Evolutionary conservation across 92 coral and sea anemone genomes (phyloP).

Genomic region (Hydrozoanthus gracilis): DNA sequence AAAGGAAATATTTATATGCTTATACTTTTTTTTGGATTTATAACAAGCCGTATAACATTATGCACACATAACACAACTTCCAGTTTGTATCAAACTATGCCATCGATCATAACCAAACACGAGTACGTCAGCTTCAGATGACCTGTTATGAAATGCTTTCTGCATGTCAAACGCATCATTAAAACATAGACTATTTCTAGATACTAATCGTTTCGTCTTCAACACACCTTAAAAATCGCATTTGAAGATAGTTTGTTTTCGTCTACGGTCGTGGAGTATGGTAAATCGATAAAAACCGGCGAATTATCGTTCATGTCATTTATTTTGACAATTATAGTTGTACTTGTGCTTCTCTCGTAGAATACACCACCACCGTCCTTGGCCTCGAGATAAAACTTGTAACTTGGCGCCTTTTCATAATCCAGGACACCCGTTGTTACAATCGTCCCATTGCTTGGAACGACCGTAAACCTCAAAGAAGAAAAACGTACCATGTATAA

Average conservation of each 20-base stretch:
- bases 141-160: no score
- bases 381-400: constrained; percentile 72
- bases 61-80: no score
- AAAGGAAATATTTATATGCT: no score
- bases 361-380: constrained; percentile 90
- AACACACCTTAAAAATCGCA: constrained; percentile 69
- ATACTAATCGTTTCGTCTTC: no score
- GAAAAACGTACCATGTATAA: neutral
- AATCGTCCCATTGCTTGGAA: constrained; percentile 73
- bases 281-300: constrained; percentile 70
- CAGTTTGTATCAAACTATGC: no score
- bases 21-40: no score
- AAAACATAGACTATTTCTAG: no score
- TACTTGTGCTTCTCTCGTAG: constrained; percentile 54
- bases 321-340: constrained; percentile 60
- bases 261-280: constrained; percentile 57
- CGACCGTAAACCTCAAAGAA: constrained; percentile 73
- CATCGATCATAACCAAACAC: no score
- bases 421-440: constrained; percentile 66
- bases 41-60: no score
- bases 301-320: constrained; percentile 81
- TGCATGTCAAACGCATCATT: no score
- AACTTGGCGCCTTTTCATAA: constrained; percentile 66
- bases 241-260: constrained; percentile 67
- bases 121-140: no score